Conservation (phyloP, 2,797 vertebrate genomes). For the Hipposideros larvatus region DNA sequence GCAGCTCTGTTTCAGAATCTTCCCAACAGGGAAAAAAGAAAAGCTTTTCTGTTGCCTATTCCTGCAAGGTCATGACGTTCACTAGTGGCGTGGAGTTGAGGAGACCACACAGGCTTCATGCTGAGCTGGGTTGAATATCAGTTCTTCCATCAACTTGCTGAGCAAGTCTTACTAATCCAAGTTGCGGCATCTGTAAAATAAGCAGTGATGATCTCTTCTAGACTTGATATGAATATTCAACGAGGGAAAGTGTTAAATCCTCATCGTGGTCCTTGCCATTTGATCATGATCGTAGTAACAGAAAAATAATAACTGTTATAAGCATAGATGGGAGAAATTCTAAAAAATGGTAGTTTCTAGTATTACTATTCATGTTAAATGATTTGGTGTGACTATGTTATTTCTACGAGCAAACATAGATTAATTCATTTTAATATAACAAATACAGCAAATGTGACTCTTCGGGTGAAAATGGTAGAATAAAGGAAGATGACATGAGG, state of each 20-base stretch:
- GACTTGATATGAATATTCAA: not conserved
- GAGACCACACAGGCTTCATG: not conserved
- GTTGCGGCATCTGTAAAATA: not conserved
- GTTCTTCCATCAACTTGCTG: not conserved
- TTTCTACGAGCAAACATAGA: not conserved
- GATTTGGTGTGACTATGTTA: not conserved
- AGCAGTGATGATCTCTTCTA: not conserved
- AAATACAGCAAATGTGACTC: not conserved
- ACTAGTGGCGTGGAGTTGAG: not conserved
- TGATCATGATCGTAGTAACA: not conserved
- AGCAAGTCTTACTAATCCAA: not conserved
- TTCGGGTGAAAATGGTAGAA: not conserved
- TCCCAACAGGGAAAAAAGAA: not conserved
- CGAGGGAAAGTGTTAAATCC: not conserved
- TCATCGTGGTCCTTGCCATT: not conserved
- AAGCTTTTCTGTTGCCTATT: not conserved
- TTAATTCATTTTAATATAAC: not conserved
- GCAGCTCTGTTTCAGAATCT: not conserved
- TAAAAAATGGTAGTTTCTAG: not conserved
- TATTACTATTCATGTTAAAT: not conserved
- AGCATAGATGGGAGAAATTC: not conserved
- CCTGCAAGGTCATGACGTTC: not conserved
- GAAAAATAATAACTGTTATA: constrained; percentile 13
- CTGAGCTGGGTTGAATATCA: not conserved
- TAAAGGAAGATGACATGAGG: not conserved